Base-by-base conservation (phyloP, 2,888 invertebrate genomes). In the Drosophila putrida region DNA sequence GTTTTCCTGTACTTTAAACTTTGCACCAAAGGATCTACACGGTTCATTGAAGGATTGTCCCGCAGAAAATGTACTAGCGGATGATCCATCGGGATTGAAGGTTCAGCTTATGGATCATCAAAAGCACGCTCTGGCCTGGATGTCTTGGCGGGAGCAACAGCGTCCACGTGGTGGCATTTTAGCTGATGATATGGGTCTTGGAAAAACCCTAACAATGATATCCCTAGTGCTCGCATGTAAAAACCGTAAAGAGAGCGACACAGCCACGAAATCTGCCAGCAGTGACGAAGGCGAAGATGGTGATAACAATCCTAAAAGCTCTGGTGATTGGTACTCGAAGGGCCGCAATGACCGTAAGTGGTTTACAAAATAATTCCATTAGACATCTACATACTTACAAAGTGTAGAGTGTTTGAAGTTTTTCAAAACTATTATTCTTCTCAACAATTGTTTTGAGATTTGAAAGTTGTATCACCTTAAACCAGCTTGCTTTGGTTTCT, bases 81-180 rank as follows among this genome's bases (percentile, higher is more conserved):
- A 93, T 8, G 94, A 95, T 76, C 96, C 97, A 0, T 88, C 90
- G 31, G 95, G 95, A 0, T 91, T 98, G 0, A 94, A 93, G 85
- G 93, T 96, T 0, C 72, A 92, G 8, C 93, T 98, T 4, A 96
- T 98, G 96, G 93, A 94, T 9, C 98, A 98, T 93, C 98, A 98
- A 92, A 94, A 94, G 74, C 95, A 96, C 85, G 98, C 97, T 0
- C 93, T 99, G 0, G 94, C 96, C 10, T 99, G 98, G 98, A 93
- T 99, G 85, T 88, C 94, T 20, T 98, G 98, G 98, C 93, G 98
- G 20, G 99, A 99, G 93, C 93, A 93, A n/a, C 96, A 97, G 91
- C 95, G 95, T 55, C 96, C 97, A 0, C 93, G 95, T 36, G 98
- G 98, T 0, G 98, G 98, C 11, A 96, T 98, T 78, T 93, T 98